Evolutionary conservation across 2,113 vertebrate species (phyloP), one percentile per base, ranked within the genome.

Genomic region (Monopterus albus): DNA sequence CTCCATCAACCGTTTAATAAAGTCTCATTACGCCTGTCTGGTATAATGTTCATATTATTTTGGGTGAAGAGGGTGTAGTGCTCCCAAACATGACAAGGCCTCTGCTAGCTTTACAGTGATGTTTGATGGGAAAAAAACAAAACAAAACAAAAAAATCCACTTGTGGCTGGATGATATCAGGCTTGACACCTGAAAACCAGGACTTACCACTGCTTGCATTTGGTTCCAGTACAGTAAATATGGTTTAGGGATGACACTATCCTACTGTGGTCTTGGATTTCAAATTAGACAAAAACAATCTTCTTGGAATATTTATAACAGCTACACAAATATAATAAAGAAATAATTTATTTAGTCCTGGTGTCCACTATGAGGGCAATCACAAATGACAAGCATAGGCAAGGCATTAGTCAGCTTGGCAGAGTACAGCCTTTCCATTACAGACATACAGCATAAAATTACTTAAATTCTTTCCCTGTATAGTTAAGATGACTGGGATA

Each of bases 341-440:
- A 91, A 91, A 93, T 91, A 84, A 90, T 92, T 88, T 88, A 91
- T 91, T 90, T 74, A 59, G 53, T 81, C 59, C 69, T 62, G 73
- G 81, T 66, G 68, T 81, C 65, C n/a, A 39, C 75, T 73, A 83
- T 59, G 49, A 82, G 51, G 53, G 64, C 57, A 51, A 57, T 71
- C 77, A 72, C 67, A 83, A 67, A 74, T 58, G 42, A 72, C 49
- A 57, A 81, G 79, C 83, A 62, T 11, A 56, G 65, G 26, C 31
- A 2, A 39, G 50, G 33, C 39, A 61, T 76, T 40, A 31, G 42
- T 64, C 55, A 21, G 59, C 38, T 26, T n/a, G 33, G 33, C 35
- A 52, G 59, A 63, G 58, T 25, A 72, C 43, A 65, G 63, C 35
- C 55, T 35, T 7, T 53, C 39, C 11, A 63, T 66, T 20, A 62